These are phyloP conservation scores for Drosophila lini DNA, from an alignment of 1,140 invertebrate species.

Conservation along the genomic window DNA sequence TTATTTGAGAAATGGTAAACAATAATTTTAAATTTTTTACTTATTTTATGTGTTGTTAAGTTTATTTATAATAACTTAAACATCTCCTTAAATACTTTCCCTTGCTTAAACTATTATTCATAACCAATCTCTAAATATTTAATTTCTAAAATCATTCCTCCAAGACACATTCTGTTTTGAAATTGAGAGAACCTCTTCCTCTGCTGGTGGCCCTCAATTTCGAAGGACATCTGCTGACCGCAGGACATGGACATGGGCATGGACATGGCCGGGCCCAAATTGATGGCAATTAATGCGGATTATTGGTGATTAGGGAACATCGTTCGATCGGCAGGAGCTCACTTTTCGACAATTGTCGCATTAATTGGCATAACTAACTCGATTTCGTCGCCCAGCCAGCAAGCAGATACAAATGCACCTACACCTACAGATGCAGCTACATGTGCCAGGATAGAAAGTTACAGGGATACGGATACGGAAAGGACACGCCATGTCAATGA, in stretches of 20 bases:
- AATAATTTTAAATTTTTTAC: no score
- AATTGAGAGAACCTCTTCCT: neutral
- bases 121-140: neutral
- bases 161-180: neutral
- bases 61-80: no score
- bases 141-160: neutral
- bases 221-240: slow-evolving; percentile 42
- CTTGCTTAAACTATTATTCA: neutral
- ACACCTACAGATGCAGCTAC: neutral
- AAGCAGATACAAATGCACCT: slow-evolving; percentile 4
- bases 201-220: slow-evolving; percentile 14
- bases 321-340: slow-evolving; percentile 44
- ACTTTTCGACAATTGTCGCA: slow-evolving; percentile 55
- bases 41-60: neutral
- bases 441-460: no score
- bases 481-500: slow-evolving; percentile 16
- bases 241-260: slow-evolving; percentile 36
- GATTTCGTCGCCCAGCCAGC: slow-evolving; percentile 86
- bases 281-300: slow-evolving; percentile 52
- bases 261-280: slow-evolving; percentile 34
- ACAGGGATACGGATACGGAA: slow-evolving; percentile 24
- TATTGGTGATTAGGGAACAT: slow-evolving; percentile 47
- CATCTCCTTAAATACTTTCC: no score
- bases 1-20: no score
- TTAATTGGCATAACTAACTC: slow-evolving; percentile 85